Base-by-base conservation (phyloP, 2,888 invertebrate genomes). In the Orthosia cruda region DNA sequence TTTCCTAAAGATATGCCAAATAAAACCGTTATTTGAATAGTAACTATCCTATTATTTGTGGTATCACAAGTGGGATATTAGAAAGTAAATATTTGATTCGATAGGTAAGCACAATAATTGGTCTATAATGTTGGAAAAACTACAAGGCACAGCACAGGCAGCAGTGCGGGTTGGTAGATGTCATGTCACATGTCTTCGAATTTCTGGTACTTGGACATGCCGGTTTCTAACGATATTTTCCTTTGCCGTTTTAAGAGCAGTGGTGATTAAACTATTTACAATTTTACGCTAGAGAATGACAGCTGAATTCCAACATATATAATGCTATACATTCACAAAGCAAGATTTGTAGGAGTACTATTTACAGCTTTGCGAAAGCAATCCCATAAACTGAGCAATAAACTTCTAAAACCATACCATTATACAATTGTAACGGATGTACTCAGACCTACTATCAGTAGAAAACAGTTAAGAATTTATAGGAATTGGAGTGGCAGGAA, bases 391-490 rank as follows among this genome's bases (percentile, higher is more conserved):
- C 18, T 58, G 0, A 52, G 62, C 54, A 2, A 72, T 81, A 81
- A 72, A 81, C 61, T 58, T 69, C 69, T 69, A 63, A 81, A 77
- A 81, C 65, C 54, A 63, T 76, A 69, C 54, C n/a, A 80, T 71
- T 65, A 75, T 20, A 81, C 62, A 76, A 81, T 69, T 72, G 62
- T 66, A 70, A 40, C 81, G 81, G 81, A 81, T 77, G 65, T 67
- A 26, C 58, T 55, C n/a, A 55, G 58, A 45, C 63, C 58, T 50
- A 32, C 66, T 71, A 66, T 83, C 65, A 23, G 23, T 66, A 49
- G 71, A 83, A 70, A 83, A 71, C 62, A 59, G 79, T 66, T 77
- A 67, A 52, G 66, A 59, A 78, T 71, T 78, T 71, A 83, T 80
- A 23, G 62, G 26, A 83, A 40, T 23, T 47, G 23, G 20, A 63